Percentiles rank a stretch among this genome's conserved stretches.
These are phyloP conservation scores for Episyrphus balteatus DNA, from an alignment of 1,140 invertebrate genomes.

Conservation along the genomic window DNA sequence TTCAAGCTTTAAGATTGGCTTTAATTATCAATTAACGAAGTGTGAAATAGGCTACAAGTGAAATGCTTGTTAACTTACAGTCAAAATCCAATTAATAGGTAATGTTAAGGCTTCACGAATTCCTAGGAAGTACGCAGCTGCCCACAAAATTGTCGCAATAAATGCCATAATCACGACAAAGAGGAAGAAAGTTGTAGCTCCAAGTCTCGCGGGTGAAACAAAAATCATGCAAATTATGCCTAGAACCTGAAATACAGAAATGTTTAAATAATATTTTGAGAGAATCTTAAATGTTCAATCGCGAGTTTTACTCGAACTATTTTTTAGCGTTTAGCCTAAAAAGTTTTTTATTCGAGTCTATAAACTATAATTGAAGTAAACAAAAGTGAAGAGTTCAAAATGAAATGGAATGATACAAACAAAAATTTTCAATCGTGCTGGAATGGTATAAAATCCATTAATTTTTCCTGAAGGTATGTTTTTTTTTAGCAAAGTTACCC, in stretches of 20 bases:
- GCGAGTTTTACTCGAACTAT: too few species aligned
- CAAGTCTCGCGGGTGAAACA: conserved; percentile 49
- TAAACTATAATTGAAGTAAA: too few species aligned
- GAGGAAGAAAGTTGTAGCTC: conserved; percentile 66
- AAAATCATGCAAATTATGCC: conserved; percentile 72
- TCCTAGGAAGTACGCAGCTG: conserved; percentile 65
- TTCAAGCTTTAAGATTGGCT: too few species aligned
- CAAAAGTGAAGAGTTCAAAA: too few species aligned
- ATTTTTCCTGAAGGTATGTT: too few species aligned
- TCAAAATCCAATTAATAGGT: conserved; percentile 72
- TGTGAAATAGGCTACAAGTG: background rate
- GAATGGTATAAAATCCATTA: too few species aligned
- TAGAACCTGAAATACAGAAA: conserved; percentile 52
- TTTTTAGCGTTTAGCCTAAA: too few species aligned
- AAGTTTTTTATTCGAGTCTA: too few species aligned
- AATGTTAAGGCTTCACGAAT: conserved; percentile 64
- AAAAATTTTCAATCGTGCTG: too few species aligned
- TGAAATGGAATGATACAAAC: too few species aligned
- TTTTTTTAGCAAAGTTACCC: too few species aligned
- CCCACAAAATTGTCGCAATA: conserved; percentile 70
- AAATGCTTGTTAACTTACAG: conserved; percentile 48
- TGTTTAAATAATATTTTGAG: background rate
- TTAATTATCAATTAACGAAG: background rate
- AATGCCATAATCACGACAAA: conserved; percentile 71
- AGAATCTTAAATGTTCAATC: too few species aligned